Evolutionary conservation across 1,140 invertebrate species (phyloP).

Genomic region (Megalopta genalis): DNA sequence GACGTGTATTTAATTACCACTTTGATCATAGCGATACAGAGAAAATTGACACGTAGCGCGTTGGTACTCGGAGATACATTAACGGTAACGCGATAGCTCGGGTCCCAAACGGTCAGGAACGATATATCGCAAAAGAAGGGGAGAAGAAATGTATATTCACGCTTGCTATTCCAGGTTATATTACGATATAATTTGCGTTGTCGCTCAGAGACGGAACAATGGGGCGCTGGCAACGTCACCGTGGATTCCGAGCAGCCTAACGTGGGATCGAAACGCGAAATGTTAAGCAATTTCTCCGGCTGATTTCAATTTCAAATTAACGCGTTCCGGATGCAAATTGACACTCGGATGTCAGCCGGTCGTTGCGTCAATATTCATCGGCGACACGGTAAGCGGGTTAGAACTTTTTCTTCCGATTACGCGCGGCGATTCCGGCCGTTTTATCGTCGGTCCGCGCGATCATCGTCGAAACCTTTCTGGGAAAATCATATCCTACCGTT

Average conservation of each 20-base stretch:
- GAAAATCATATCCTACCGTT: conserved; percentile 29
- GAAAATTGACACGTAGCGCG: too few species aligned
- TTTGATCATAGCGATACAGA: too few species aligned
- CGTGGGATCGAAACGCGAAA: conserved; percentile 33
- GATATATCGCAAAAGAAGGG: neutral
- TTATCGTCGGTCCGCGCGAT: conserved; percentile 29
- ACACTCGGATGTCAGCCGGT: neutral
- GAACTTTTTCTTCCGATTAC: conserved; percentile 11
- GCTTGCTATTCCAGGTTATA: neutral
- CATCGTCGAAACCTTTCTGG: neutral
- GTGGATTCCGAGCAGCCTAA: conserved; percentile 22
- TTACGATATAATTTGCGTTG: conserved; percentile 13
- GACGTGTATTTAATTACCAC: too few species aligned
- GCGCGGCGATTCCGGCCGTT: neutral
- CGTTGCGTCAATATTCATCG: conserved; percentile 56
- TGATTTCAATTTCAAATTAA: conserved; percentile 53
- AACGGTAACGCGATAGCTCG: neutral
- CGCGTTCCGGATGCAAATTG: conserved; percentile 42
- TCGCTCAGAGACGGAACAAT: conserved; percentile 22
- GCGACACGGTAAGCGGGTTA: conserved; percentile 13
- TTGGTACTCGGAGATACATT: neutral
- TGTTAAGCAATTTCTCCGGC: conserved; percentile 41
- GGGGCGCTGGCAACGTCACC: neutral
- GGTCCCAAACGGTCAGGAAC: neutral
- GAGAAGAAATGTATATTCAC: too few species aligned